Conservation (phyloP, 2,888 invertebrate genomes). For the Drosophila glabriapex region DNA sequence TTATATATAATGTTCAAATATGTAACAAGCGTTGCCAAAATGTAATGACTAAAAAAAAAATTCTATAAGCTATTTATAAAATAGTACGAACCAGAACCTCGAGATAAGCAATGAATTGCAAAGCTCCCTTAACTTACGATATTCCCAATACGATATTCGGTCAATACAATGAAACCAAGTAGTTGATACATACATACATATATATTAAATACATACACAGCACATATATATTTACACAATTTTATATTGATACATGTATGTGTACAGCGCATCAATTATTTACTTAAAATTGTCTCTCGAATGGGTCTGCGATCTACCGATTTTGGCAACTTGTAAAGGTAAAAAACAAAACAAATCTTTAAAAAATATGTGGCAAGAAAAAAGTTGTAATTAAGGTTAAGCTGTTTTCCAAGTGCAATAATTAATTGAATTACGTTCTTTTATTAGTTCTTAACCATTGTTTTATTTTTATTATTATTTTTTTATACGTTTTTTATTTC, state of each 20-base stretch:
- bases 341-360: constrained; percentile 3
- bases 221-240: constrained; percentile 27
- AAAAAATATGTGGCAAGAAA: constrained; percentile 7
- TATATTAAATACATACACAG: constrained; percentile 8
- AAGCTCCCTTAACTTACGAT: constrained; percentile 47
- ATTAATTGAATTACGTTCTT: constrained; percentile 39
- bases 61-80: constrained; percentile 53
- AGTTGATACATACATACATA: constrained; percentile 20
- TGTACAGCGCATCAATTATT: constrained; percentile 54
- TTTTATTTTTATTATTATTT: constrained; percentile 19
- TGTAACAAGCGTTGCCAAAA: constrained; percentile 81
- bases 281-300: constrained; percentile 29
- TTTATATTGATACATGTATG: constrained; percentile 28
- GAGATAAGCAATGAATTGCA: constrained; percentile 48
- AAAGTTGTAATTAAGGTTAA: constrained; percentile 29
- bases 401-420: constrained; percentile 59
- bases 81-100: constrained; percentile 61
- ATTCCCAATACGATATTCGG: constrained; percentile 58
- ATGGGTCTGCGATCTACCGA: constrained; percentile 16
- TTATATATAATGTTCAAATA: constrained; percentile 51
- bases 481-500: background rate
- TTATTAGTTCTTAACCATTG: constrained; percentile 49
- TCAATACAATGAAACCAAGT: constrained; percentile 23
- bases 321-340: constrained; percentile 25
- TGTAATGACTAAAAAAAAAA: constrained; percentile 59